These are phyloP conservation scores for Sebastes matsubarae DNA, from an alignment of 2,797 vertebrate species.

Conservation along the genomic window DNA sequence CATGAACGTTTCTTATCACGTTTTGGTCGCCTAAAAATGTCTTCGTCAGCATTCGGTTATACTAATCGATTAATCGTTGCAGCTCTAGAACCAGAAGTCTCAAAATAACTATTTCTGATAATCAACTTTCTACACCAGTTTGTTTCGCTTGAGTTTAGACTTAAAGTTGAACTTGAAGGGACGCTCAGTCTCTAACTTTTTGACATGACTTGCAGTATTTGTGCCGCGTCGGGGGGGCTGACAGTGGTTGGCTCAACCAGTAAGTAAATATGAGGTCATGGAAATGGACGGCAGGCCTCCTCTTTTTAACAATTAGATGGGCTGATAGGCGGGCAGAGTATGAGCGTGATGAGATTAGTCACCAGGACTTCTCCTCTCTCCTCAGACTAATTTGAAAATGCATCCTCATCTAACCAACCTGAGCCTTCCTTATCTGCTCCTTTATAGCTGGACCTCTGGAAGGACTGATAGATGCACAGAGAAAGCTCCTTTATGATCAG, in stretches of 20 bases:
- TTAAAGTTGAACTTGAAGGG: too few species aligned
- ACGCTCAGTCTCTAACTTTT: neutral
- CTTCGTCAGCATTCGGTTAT: too few species aligned
- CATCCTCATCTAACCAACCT: slow-evolving; percentile 77
- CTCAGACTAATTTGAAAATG: slow-evolving; percentile 80
- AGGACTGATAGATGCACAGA: neutral
- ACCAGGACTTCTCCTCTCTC: slow-evolving; percentile 77
- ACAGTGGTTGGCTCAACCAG: neutral
- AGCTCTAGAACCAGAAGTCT: too few species aligned
- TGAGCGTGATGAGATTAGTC: slow-evolving; percentile 79
- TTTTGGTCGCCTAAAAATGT: too few species aligned
- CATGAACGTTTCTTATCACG: too few species aligned
- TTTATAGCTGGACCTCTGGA: slow-evolving; percentile 35
- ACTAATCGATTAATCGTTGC: too few species aligned
- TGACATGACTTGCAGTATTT: slow-evolving; percentile 3
- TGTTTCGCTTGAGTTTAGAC: neutral
- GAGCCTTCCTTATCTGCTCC: slow-evolving; percentile 73
- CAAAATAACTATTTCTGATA: too few species aligned
- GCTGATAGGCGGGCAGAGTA: slow-evolving; percentile 67
- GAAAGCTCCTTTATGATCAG: slow-evolving; percentile 7
- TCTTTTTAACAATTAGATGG: slow-evolving; percentile 77
- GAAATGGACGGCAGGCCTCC: slow-evolving; percentile 67
- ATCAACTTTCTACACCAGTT: neutral
- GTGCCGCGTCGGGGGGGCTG: neutral
- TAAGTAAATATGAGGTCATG: slow-evolving; percentile 78